Evolutionary conservation across 2,888 invertebrate genomes (phyloP), one percentile per base, ranked within the genome.

Genomic region (Diaprepes abbreviatus): DNA sequence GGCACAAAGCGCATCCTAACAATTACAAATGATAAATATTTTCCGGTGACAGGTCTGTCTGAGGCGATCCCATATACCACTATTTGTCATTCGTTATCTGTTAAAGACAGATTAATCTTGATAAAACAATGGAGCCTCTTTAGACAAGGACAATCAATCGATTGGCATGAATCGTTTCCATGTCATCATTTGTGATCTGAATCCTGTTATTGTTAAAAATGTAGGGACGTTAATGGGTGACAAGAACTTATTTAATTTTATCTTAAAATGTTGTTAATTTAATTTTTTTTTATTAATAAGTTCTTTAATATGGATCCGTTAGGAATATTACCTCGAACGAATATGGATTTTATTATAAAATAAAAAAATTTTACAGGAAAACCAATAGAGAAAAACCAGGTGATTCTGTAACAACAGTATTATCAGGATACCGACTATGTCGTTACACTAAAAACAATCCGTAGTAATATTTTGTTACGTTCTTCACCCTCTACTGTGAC

Each of bases 71-170:
- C 45, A 36, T 60, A 50, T 58, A 65, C 59, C 21, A 45, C 74
- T 70, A 75, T 77, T 76, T 74, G 75, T 76, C 75, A 76, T 75
- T 73, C 70, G 73, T 76, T 75, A 74, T 77, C 76, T 76, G 77
- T 71, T 75, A 73, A 74, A 74, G 76, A 77, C 76, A 72, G 75
- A 76, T 77, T 77, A 77, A 77, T 77, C 75, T 74, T 73, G 71
- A 74, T 72, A 65, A 75, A 74, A 75, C 75, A 76, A 76, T 74
- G 66, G 72, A 57, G 52, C 17, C 58, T 48, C 66, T 59, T 21
- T 16, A 54, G 67, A 55, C 60, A 36, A 24, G 45, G 28, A 43
- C 38, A 57, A 57, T 33, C 45, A 33, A 67, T 67, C 48, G 60
- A 48, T 66, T 60, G 50, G 54, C 38, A 54, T 16, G 28, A 19